A percentile compares a stretch with the other conserved stretches of the same genome.
phyloP scores from a whole-genome alignment of 2,797 vertebrate species.

The Pangasius macronema region DNA sequence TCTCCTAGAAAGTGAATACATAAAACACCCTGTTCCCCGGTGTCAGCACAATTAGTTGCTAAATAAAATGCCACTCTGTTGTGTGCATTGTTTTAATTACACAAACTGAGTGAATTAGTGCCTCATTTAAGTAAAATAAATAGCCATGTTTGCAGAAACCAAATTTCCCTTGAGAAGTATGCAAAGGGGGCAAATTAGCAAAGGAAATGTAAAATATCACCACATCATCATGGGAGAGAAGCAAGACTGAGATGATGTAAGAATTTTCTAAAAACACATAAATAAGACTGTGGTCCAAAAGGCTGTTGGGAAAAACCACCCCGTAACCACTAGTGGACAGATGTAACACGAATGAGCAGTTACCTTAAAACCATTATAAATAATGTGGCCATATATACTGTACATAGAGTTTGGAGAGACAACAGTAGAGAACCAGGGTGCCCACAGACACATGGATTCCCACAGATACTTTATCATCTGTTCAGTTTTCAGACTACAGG shows the following conservation, averaged over 20 bases:
- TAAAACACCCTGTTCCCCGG: constrained; percentile 88
- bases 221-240: constrained; percentile 49
- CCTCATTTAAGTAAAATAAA: constrained; percentile 92
- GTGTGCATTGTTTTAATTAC: constrained; percentile 93
- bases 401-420: neutral
- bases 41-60: constrained; percentile 97
- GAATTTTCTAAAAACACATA: constrained; percentile 17
- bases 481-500: constrained; percentile 33
- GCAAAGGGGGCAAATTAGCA: constrained; percentile 65
- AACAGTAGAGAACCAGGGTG: neutral
- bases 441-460: neutral
- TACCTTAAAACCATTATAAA: neutral
- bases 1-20: constrained; percentile 90
- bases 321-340: neutral
- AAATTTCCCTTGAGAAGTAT: constrained; percentile 73
- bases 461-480: constrained; percentile 22
- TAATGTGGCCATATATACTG: neutral
- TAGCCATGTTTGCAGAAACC: constrained; percentile 80
- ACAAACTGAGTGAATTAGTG: constrained; percentile 87
- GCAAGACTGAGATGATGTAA: constrained; percentile 19
- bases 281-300: neutral
- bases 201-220: constrained; percentile 64
- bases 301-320: neutral
- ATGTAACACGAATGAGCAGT: neutral
- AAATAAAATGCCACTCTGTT: constrained; percentile 95